Base-by-base conservation (phyloP, 2,888 invertebrate genomes). In the Loripinus fragilis region DNA sequence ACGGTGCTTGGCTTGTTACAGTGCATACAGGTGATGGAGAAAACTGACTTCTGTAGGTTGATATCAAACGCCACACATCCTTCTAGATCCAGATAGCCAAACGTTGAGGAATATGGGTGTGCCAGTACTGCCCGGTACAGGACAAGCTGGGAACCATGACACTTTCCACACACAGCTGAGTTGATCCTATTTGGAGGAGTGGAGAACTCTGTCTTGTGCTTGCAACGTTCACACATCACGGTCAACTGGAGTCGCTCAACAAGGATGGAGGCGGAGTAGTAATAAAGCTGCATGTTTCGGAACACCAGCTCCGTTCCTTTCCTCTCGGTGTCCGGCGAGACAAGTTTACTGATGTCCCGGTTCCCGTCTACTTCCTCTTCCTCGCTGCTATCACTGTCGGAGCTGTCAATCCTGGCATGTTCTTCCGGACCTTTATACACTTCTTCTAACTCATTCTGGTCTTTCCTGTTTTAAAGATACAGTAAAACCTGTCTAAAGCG, bases 71-170 rank as follows among this genome's bases (percentile, higher is more conserved):
- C 90, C 28, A 79, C 74, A 76, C 94, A 94, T 5, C 88, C 91
- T 28, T 91, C 88, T 30, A 94, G 83, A 80, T 93, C 92, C 41
- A 94, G 83, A 83, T 90, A 93, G 42, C 94, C 94, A 69, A 93
- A 81, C 15, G 92, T 88, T 23, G 90, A 88, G 2, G 90, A 90
- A 85, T 90, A 90, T 55, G 88, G 89, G 82, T 94, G 93, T 15
- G 91, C 87, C 48, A 94, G 80, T 8, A 85, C 83, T 10, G 93
- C 88, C 15, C 92, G 75, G 81, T 92, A 93, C 23, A 84, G 88
- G 23, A 90, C 87, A 52, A 90, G 80, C 85, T 90, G 90, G 2
- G 81, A 69, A 70, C 85, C 81, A 76, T 87, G 87, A 81, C 94
- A 94, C 80, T 91, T 92, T 20, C 85, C 78, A 84, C 94, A 94